Evolutionary conservation across 2,113 vertebrate genomes (phyloP).

Genomic region (Girardinichthys multiradiatus): DNA sequence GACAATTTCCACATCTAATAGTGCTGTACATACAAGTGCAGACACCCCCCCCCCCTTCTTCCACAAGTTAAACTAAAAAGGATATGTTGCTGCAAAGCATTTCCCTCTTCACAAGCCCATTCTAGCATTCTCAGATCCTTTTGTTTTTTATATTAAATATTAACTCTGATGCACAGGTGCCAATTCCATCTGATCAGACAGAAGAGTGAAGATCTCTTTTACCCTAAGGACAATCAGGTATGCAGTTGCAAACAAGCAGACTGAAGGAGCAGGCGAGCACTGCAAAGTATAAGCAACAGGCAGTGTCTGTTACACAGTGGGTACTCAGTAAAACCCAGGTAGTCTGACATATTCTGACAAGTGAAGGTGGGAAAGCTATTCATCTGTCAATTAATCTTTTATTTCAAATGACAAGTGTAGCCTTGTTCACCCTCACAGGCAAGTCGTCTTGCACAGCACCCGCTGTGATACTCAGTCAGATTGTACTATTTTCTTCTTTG

Average conservation of each 20-base stretch:
- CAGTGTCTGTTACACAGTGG: not conserved
- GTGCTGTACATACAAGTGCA: not conserved
- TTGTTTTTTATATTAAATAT: not conserved
- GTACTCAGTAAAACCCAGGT: not conserved
- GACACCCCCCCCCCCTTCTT: too few species aligned
- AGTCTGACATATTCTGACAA: slow-evolving; percentile 13
- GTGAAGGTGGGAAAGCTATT: not conserved
- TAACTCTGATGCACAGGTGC: not conserved
- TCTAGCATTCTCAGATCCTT: not conserved
- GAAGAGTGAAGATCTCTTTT: slow-evolving; percentile 8
- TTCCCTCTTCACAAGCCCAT: not conserved
- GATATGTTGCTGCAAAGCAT: too few species aligned
- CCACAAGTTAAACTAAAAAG: too few species aligned
- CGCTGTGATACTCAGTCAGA: not conserved
- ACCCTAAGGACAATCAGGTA: not conserved
- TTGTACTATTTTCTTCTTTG: not conserved
- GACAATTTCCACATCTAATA: not conserved
- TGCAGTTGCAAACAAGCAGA: not conserved
- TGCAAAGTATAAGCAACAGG: slow-evolving; percentile 3
- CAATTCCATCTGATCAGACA: not conserved
- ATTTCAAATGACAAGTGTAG: slow-evolving; percentile 13
- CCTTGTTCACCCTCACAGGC: not conserved
- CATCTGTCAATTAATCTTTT: slow-evolving; percentile 1
- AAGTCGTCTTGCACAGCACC: not conserved
- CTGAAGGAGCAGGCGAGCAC: not conserved